Base-by-base conservation (phyloP, 1,140 invertebrate genomes). In the Lucilia cuprina region DNA sequence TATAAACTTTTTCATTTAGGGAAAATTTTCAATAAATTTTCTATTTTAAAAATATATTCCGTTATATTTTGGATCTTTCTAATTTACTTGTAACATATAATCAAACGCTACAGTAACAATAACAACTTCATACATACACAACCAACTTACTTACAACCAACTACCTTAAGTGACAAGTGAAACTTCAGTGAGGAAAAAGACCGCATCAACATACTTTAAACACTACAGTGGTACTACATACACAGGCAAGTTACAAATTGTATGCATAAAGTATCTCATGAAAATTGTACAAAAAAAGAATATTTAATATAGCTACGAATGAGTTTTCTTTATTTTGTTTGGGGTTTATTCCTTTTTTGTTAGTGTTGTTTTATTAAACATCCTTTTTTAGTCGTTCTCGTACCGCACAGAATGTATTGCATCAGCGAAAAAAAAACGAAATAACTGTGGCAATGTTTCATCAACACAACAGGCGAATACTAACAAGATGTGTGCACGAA, bases 401-500 rank as follows among this genome's bases (percentile, higher is more conserved):
- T n/a, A n/a, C 13, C 14, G 19, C 65, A 21, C n/a, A 70, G 10
- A 49, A 80, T 80, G 77, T 80, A 49, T 80, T n/a, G 21, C 41
- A 21, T 19, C 13, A 17, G 12, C 13, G 12, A 8, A 60, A 60
- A 60, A 41, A 3, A 60, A 49, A 80, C n/a, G n/a, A 80, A 80
- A 80, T 80, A 80, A 80, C 41, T 80, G 77, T 80, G 77, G 77
- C 77, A 80, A 80, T 41, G 21, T 80, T 80, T 80, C 77, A 80
- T 80, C 77, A 49, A 21, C 77, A 80, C 77, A 80, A 49, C 77
- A 80, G 77, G 77, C 77, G 10, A 80, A 70, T 70, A 70, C n/a
- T 70, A 70, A 70, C n/a, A 70, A 70, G n/a, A 21, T 70, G 65
- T 21, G 65, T 8, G 65, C 65, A 70, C 65, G 19, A 70, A 70